Evolutionary conservation across 2,888 invertebrate genomes (phyloP).

Genomic region (Conus canariensis): DNA sequence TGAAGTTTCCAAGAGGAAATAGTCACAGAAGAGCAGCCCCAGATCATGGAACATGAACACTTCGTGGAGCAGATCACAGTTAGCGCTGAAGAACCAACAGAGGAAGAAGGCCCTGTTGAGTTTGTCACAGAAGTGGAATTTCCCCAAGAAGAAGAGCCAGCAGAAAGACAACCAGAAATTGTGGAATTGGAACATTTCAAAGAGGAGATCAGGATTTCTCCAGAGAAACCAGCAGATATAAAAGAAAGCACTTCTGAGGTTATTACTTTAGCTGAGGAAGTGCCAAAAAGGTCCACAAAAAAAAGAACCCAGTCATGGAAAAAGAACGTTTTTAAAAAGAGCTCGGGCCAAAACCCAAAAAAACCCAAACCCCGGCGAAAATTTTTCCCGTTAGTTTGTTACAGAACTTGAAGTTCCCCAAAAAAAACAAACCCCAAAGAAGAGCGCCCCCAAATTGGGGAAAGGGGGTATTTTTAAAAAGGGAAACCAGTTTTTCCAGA

Average conservation of each 20-base stretch:
- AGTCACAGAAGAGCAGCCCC: too few relatives aligned
- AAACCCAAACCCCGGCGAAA: constrained; percentile 13
- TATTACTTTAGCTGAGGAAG: background rate
- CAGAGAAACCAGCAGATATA: constrained; percentile 1
- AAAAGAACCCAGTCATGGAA: background rate
- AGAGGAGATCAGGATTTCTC: background rate
- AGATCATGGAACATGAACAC: too few relatives aligned
- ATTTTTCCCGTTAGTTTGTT: too few relatives aligned
- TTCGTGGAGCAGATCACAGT: too few relatives aligned
- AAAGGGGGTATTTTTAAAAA: constrained; percentile 39
- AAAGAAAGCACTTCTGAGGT: constrained; percentile 4
- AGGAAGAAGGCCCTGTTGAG: too few relatives aligned
- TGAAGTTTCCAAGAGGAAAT: too few relatives aligned
- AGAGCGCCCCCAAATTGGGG: background rate
- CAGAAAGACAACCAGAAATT: constrained; percentile 36
- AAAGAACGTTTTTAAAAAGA: constrained; percentile 42
- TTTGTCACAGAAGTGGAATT: too few relatives aligned
- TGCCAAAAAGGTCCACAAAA: background rate
- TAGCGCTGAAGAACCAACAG: too few relatives aligned
- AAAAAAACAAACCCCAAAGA: too few relatives aligned
- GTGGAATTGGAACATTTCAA: constrained; percentile 14
- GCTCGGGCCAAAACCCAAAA: constrained; percentile 16
- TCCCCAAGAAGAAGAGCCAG: too few relatives aligned
- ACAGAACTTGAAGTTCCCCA: too few relatives aligned
- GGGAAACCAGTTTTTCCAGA: constrained; percentile 30